Evolutionary conservation across 2,888 invertebrate genomes (phyloP).

Genomic region (Hemistola chrysoprasaria): DNA sequence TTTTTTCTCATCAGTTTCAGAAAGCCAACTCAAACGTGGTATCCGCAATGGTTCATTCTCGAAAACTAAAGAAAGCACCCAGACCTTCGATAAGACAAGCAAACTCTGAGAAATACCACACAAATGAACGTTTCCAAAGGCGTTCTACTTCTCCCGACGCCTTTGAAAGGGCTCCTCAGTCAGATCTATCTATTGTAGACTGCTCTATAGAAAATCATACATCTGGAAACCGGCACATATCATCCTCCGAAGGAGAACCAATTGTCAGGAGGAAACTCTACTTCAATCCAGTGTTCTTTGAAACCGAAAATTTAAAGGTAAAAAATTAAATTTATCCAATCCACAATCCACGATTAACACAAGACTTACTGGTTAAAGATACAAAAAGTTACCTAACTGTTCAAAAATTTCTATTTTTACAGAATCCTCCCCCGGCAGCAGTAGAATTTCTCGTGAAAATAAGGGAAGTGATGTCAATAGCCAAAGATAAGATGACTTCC

Average conservation of each 20-base stretch:
- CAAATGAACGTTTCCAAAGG: slow-evolving; percentile 57
- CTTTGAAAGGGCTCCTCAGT: slow-evolving; percentile 72
- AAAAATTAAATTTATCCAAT: not conserved
- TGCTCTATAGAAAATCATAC: slow-evolving; percentile 57
- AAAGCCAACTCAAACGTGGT: slow-evolving; percentile 62
- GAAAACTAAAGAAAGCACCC: slow-evolving; percentile 59
- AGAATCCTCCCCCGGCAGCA: slow-evolving; percentile 95
- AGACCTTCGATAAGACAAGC: slow-evolving; percentile 53
- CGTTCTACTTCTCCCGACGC: slow-evolving; percentile 69
- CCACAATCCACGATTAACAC: no score
- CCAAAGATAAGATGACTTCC: slow-evolving; percentile 92
- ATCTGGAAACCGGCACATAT: slow-evolving; percentile 42
- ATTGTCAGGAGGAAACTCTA: slow-evolving; percentile 88
- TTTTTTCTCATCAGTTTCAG: slow-evolving; percentile 58
- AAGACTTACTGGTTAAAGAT: no score
- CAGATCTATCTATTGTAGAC: slow-evolving; percentile 72
- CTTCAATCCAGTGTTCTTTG: slow-evolving; percentile 95
- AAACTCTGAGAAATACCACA: slow-evolving; percentile 46
- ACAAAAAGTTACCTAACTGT: no score
- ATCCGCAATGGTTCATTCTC: slow-evolving; percentile 69
- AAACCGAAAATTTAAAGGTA: slow-evolving; percentile 91
- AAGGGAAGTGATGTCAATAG: slow-evolving; percentile 93
- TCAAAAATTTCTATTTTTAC: slow-evolving; percentile 23
- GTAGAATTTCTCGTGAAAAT: slow-evolving; percentile 94
- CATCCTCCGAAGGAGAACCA: slow-evolving; percentile 62